Base-by-base conservation (phyloP, 2,888 invertebrate genomes). In the Neelides folsomi region DNA sequence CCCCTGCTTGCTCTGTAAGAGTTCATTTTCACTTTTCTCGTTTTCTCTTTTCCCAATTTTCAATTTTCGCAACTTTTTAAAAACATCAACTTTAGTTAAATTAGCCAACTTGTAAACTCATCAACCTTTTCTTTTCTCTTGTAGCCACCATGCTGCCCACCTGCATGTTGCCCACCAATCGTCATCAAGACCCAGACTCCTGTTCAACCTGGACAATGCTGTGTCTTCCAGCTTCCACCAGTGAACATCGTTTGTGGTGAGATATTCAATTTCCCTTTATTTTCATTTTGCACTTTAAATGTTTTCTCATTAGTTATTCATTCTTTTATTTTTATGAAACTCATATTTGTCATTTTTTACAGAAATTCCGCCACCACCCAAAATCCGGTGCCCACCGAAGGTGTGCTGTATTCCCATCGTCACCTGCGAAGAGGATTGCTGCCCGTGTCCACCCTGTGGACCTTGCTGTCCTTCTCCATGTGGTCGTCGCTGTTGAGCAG, bases 371-470 rank as follows among this genome's bases (percentile, higher is more conserved):
- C 61, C 63, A 18, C 64, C 64, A 54, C 58, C 59, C 12, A 59
- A 56, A 49, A 58, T 56, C 49, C 52, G 55, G 54, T 57, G 57
- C 20, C 62, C 61, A 54, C 62, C 64, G 49, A 63, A 61, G 55
- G 62, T 64, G 15, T 64, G 64, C 52, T 64, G 64, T 39, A 62
- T 64, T 54, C 64, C 64, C 8, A 51, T 64, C 44, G 60, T 64
- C 8, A 58, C 59, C 48, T 62, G 62, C 41, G 64, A 64, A 45
- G 64, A 64, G 20, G 62, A 62, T 20, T 59, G 53, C 12, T 41
- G 51, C 36, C 53, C 56, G 15, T 57, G 56, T 41, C 47, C 50
- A 12, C 2, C 37, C 15, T 8, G 36, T 37, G 15, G 15, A 27
- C 36, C 50, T n/a, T 36, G 42, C n/a, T 44, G 48, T 38, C 51